Evolutionary conservation across 1,140 invertebrate genomes (phyloP).

Genomic region (Calliphora vicina): DNA sequence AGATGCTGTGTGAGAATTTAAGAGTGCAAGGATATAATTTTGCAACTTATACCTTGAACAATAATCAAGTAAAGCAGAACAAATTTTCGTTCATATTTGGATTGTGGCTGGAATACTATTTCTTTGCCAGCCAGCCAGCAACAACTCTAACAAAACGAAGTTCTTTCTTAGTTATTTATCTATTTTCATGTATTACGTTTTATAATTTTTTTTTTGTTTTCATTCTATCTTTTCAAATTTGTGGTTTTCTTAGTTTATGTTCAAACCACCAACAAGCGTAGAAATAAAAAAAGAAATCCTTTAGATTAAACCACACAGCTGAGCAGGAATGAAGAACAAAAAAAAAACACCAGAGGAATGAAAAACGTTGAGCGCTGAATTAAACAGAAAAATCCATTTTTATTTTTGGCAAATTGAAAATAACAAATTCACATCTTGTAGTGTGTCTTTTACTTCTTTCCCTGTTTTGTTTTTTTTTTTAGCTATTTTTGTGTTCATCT

Average conservation of each 20-base stretch:
- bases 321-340: background rate
- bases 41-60: background rate
- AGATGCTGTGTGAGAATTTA: constrained; percentile 15
- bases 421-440: constrained; percentile 28
- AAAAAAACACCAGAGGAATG: background rate
- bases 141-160: constrained; percentile 7
- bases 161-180: constrained; percentile 33
- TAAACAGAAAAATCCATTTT: constrained; percentile 25
- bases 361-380: constrained; percentile 17
- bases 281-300: background rate
- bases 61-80: background rate
- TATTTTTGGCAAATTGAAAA: constrained; percentile 35
- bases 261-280: background rate
- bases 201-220: constrained; percentile 7
- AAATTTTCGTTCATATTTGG: background rate
- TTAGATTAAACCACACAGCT: constrained; percentile 12
- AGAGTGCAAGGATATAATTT: constrained; percentile 5
- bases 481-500: background rate
- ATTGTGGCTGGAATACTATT: background rate
- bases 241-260: background rate
- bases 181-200: constrained; percentile 35
- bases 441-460: background rate
- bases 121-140: background rate
- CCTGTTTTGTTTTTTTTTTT: background rate
- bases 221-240: background rate